Evolutionary conservation across 1,140 invertebrate genomes (phyloP).

Genomic region (Rhynchophorus ferrugineus): DNA sequence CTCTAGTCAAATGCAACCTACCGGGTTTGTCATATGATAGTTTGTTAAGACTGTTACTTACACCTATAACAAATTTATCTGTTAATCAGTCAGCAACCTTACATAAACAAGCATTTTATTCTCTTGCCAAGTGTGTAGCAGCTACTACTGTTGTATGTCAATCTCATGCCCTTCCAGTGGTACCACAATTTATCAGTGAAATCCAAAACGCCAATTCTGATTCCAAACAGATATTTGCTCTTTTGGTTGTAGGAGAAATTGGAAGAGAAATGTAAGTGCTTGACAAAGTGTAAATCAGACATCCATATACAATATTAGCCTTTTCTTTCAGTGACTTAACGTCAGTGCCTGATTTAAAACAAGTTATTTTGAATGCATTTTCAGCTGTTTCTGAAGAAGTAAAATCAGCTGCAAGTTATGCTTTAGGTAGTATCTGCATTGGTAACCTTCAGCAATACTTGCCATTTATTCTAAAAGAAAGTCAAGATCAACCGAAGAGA

Average conservation of each 20-base stretch:
- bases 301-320: background rate
- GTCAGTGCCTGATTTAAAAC: conserved; percentile 61
- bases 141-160: conserved; percentile 76
- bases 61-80: conserved; percentile 27
- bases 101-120: conserved; percentile 77
- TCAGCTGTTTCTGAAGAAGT: conserved; percentile 74
- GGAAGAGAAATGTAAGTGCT: conserved; percentile 77
- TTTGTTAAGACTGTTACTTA: conserved; percentile 62
- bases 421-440: conserved; percentile 88
- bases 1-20: conserved; percentile 73
- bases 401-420: conserved; percentile 95
- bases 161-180: conserved; percentile 68
- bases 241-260: conserved; percentile 93
- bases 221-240: conserved; percentile 81
- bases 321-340: conserved; percentile 71
- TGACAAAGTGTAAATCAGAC: background rate
- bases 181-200: conserved; percentile 79
- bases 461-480: conserved; percentile 91
- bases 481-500: conserved; percentile 84
- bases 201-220: conserved; percentile 67
- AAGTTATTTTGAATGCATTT: conserved; percentile 70
- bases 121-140: conserved; percentile 91
- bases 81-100: conserved; percentile 36
- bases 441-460: conserved; percentile 91
- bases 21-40: conserved; percentile 74